A percentile compares a stretch with the other conserved stretches of the same genome.
These are phyloP conservation scores for Drosophila tsacasi DNA, from an alignment of 1,140 invertebrate genomes.

Conservation along the genomic window DNA sequence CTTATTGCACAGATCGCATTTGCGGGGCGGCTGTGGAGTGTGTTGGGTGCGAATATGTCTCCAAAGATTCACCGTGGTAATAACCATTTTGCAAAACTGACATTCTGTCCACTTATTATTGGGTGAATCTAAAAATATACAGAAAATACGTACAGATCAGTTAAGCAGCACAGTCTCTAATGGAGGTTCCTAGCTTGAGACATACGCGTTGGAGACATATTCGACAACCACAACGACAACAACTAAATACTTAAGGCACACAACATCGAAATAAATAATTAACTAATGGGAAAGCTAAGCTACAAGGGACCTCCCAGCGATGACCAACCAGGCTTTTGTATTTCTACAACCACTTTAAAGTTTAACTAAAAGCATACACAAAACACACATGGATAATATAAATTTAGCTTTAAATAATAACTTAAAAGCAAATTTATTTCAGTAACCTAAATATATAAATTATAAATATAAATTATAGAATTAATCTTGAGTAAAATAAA, in stretches of 20 bases:
- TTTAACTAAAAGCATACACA: constrained; percentile 5
- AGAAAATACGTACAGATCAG: constrained; percentile 76
- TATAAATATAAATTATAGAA: neutral
- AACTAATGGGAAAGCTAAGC: neutral
- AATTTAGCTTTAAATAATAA: neutral
- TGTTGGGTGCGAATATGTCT: constrained; percentile 85
- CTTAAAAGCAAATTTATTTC: neutral
- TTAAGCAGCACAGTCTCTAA: constrained; percentile 40
- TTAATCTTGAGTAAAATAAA: neutral
- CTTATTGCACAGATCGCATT: constrained; percentile 85
- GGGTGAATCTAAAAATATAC: constrained; percentile 85
- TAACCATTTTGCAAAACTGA: constrained; percentile 85
- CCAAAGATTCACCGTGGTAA: constrained; percentile 85
- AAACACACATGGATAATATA: neutral
- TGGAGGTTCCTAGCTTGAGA: constrained; percentile 14
- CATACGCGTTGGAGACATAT: constrained; percentile 81
- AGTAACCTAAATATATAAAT: neutral
- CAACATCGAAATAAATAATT: constrained; percentile 14
- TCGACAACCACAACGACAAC: constrained; percentile 57
- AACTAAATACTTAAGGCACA: constrained; percentile 7
- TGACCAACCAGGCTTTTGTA: neutral
- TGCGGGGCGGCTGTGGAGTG: constrained; percentile 84
- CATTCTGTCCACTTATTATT: constrained; percentile 86
- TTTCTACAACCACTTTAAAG: neutral
- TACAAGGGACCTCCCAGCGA: neutral